Conservation (phyloP, 2,113 vertebrate genomes). For the Crotalus tigris region DNA sequence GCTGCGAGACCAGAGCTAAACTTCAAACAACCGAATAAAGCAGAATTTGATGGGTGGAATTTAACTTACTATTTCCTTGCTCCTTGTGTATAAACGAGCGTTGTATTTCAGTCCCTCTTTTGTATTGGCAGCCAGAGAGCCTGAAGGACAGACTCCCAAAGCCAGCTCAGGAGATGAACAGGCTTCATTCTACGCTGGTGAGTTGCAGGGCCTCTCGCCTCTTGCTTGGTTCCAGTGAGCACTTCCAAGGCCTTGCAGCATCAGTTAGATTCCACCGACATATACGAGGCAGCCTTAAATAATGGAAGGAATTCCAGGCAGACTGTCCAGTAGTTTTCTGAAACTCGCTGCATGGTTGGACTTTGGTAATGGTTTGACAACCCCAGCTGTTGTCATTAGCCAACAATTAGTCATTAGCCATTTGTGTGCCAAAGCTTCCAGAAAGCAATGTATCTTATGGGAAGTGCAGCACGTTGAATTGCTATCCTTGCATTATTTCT, state of each 20-base stretch:
- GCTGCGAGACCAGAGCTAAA: not conserved
- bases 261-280: not conserved
- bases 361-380: not conserved
- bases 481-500: not conserved
- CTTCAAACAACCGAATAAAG: not conserved
- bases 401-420: not conserved
- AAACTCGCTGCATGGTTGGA: not conserved
- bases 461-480: not conserved
- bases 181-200: slow-evolving; percentile 85
- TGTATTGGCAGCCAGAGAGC: slow-evolving; percentile 77
- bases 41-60: not conserved
- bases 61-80: not conserved
- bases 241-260: not conserved
- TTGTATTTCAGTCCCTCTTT: not conserved
- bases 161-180: slow-evolving; percentile 84
- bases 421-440: not conserved
- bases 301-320: not conserved
- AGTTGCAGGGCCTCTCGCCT: slow-evolving; percentile 34
- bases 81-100: not conserved
- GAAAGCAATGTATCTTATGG: not conserved
- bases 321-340: not conserved
- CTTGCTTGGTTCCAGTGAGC: not conserved
- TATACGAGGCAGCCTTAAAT: not conserved
- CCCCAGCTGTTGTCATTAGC: not conserved
- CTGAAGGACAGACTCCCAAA: slow-evolving; percentile 83